Evolutionary conservation across 2,797 vertebrate genomes (phyloP).

Genomic region (Ctenopoma kingsleyae): DNA sequence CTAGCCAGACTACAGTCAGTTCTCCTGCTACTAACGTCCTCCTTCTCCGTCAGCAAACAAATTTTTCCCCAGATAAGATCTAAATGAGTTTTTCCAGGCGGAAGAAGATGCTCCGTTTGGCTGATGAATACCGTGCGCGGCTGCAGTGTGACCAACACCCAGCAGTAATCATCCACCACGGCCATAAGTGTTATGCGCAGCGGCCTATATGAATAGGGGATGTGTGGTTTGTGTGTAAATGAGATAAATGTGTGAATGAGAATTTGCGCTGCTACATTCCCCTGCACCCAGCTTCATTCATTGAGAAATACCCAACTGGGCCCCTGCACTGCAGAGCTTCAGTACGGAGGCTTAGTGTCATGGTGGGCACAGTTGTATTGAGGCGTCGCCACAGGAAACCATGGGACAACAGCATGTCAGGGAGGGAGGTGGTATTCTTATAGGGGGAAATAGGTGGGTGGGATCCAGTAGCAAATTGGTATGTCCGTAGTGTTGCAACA

Average conservation of each 20-base stretch:
- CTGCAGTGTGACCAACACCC: constrained; percentile 66
- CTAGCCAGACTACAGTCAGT: constrained; percentile 72
- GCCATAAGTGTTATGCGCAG: constrained; percentile 57
- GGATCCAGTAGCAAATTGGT: constrained; percentile 78
- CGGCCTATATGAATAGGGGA: constrained; percentile 46
- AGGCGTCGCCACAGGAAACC: constrained; percentile 77
- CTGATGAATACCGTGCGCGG: constrained; percentile 79
- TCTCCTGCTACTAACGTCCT: constrained; percentile 58
- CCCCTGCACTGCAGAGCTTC: constrained; percentile 64
- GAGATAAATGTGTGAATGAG: constrained; percentile 76
- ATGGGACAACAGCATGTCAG: constrained; percentile 75
- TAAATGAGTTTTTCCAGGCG: constrained; percentile 88
- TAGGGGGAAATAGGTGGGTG: constrained; percentile 60
- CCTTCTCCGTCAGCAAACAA: constrained; percentile 74
- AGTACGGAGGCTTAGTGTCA: constrained; percentile 74
- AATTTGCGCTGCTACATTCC: constrained; percentile 62
- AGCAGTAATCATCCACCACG: constrained; percentile 73
- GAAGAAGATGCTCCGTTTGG: constrained; percentile 73
- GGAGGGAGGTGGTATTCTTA: constrained; percentile 60
- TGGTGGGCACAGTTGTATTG: constrained; percentile 78
- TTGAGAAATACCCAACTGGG: constrained; percentile 74
- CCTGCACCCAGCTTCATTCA: constrained; percentile 66
- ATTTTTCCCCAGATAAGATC: constrained; percentile 86
- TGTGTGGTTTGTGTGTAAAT: constrained; percentile 74
- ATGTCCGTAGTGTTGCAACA: constrained; percentile 74